Evolutionary conservation across 2,888 invertebrate species (phyloP), one percentile per base, ranked within the genome.

Genomic region (Microctonus aethiopoides): DNA sequence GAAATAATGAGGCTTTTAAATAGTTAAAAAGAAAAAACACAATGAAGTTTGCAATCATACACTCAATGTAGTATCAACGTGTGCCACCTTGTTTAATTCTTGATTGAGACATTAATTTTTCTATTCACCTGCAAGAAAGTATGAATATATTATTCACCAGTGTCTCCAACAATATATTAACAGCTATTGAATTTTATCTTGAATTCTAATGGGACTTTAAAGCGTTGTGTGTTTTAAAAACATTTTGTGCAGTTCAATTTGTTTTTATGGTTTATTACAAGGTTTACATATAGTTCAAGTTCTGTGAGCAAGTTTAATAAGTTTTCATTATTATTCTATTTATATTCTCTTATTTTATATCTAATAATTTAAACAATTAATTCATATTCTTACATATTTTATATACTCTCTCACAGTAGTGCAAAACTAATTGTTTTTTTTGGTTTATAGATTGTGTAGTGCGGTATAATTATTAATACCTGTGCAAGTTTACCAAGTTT

Each of bases 391-490:
- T 29, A 5, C 29, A 52, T 54, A 11, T 46, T 24, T 7, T 63
- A 39, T 61, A 63, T 67, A 71, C 64, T 36, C 41, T 13, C 46
- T 16, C 46, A 46, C 16, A 46, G 46, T 24, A 70, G 64, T 70
- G 24, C 6, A 54, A 36, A 52, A 41, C 39, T 26, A 65, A 54
- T 65, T 46, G 9, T 46, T 46, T 46, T n/a, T 46, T n/a, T n/a
- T n/a, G 20, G 16, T 46, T 22, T 39, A 65, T 65, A 63, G 67
- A 46, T 73, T 76, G 74, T 76, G 74, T 73, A 71, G 76, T 73
- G 76, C 76, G 72, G 70, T 75, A 74, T 29, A 29, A 29, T 64
- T 73, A 56, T 65, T 68, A 61, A 46, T 69, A 59, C 71, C n/a
- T 72, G 75, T 75, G 74, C 74, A 72, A 74, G 68, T 64, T 7